phyloP scores from a whole-genome alignment of 2,797 vertebrate genomes.

The Gallinago nigripennis region DNA sequence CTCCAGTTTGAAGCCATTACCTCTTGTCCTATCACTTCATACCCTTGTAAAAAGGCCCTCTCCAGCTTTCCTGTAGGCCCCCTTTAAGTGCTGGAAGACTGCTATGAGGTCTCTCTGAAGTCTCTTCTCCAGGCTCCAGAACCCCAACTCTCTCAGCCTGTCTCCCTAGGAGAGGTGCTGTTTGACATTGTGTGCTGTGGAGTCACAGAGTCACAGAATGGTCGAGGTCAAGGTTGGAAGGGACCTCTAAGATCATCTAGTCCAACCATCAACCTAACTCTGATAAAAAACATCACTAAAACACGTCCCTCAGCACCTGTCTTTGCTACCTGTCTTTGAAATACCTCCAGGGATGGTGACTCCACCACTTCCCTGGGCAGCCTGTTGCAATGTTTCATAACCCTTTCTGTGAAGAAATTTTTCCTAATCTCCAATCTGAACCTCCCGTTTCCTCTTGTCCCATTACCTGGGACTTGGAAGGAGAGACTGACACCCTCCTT shows the following conservation, averaged over 20 bases:
- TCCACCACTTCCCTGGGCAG: background rate
- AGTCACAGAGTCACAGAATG: no score
- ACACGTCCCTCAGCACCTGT: background rate
- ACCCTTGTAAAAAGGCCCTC: background rate
- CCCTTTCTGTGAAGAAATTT: background rate
- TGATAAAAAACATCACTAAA: background rate
- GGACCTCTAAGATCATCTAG: background rate
- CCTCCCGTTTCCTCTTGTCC: no score
- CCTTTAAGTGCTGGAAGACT: background rate
- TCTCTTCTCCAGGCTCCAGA: background rate
- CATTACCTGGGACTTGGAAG: no score
- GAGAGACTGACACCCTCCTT: background rate
- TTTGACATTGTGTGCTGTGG: background rate
- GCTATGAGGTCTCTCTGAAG: background rate
- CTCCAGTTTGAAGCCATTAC: background rate
- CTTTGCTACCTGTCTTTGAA: background rate
- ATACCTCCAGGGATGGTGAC: background rate
- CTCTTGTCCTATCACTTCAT: background rate
- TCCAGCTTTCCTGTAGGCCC: background rate
- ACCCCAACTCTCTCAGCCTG: background rate
- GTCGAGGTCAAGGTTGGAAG: background rate
- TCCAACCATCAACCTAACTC: no score
- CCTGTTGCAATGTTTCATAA: background rate
- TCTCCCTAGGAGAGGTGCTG: background rate
- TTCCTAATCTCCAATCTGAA: no score